These are phyloP conservation scores for Anorthoa munda DNA, from an alignment of 2,888 invertebrate species.

Conservation along the genomic window DNA sequence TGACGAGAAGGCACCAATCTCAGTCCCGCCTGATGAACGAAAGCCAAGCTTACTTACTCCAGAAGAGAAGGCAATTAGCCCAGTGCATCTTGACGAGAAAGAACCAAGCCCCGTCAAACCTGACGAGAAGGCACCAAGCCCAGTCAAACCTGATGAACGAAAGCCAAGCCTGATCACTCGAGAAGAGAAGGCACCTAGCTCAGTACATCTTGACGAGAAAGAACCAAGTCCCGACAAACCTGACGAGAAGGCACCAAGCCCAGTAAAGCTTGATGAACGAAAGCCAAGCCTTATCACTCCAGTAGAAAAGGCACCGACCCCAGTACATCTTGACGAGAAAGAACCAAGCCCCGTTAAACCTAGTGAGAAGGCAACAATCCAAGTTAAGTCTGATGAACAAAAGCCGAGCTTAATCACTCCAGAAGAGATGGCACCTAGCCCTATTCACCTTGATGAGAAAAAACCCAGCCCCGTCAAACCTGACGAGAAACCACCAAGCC, in stretches of 20 bases:
- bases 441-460: neutral
- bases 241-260: neutral
- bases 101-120: neutral
- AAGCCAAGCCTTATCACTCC: neutral
- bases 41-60: neutral
- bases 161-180: too few species aligned
- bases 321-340: constrained; percentile 14
- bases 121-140: constrained; percentile 7
- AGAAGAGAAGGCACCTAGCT: constrained; percentile 28
- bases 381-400: neutral
- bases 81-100: neutral
- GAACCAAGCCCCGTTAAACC: constrained; percentile 8
- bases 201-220: neutral
- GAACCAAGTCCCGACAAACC: neutral
- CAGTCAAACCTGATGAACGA: neutral
- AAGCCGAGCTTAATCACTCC: too few species aligned
- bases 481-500: constrained; percentile 34
- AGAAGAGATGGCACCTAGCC: constrained; percentile 31
- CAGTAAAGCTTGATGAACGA: too few species aligned
- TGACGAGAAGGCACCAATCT: neutral
- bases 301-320: constrained; percentile 23
- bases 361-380: constrained; percentile 26
- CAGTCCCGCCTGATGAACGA: neutral
- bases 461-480: neutral
- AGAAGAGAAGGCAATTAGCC: neutral